phyloP scores from a whole-genome alignment of 2,113 vertebrate genomes.

The Micronycteris hirsuta region DNA sequence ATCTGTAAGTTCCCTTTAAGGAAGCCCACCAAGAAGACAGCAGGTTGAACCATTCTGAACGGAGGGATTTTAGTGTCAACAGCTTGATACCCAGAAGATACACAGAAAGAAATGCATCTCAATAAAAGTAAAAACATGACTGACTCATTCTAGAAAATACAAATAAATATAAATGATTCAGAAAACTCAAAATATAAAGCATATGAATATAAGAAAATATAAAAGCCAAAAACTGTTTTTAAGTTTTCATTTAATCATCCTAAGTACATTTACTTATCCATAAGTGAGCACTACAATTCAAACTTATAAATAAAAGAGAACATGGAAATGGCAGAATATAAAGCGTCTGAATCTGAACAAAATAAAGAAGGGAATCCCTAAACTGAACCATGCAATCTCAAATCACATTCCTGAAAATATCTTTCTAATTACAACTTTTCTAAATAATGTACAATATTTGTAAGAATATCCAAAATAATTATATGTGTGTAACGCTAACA shows the following conservation, averaged over 20 bases:
- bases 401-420: conserved; percentile 31
- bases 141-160: conserved; percentile 41
- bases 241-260: conserved; percentile 46
- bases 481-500: conserved; percentile 24
- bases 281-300: conserved; percentile 20
- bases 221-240: conserved; percentile 38
- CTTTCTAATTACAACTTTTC: conserved; percentile 15
- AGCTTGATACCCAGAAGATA: conserved; percentile 40
- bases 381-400: conserved; percentile 29
- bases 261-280: conserved; percentile 36
- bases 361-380: conserved; percentile 56
- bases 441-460: conserved; percentile 24
- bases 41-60: conserved; percentile 20
- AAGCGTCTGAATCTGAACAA: conserved; percentile 47
- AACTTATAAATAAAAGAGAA: conserved; percentile 60
- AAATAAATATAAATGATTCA: conserved; percentile 55
- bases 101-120: conserved; percentile 21
- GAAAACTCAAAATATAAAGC: conserved; percentile 60
- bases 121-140: conserved; percentile 45
- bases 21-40: conserved; percentile 17
- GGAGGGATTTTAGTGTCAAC: conserved; percentile 29
- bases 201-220: conserved; percentile 51
- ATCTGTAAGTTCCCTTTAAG: conserved; percentile 8
- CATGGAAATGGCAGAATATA: conserved; percentile 52
- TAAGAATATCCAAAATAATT: conserved; percentile 37